A percentile compares a stretch with the other conserved stretches of the same genome.
phyloP scores from a whole-genome alignment of 53 echinoderm and acorn worm genomes.

The Stichopus horrens region DNA sequence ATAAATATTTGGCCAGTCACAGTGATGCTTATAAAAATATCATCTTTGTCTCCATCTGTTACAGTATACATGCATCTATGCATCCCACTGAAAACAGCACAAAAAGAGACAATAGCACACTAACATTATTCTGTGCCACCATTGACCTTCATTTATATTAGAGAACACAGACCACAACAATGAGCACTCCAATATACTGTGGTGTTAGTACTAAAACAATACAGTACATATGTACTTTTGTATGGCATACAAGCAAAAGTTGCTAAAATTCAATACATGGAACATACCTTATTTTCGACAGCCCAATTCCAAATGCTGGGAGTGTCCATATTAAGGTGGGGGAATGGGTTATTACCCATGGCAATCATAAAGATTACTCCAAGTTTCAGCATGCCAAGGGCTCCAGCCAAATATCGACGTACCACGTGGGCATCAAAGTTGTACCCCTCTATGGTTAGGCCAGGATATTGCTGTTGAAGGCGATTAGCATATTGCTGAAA shows the following conservation, averaged over 20 bases:
- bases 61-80: no score
- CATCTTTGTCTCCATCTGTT: no score
- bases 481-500: slow-evolving; percentile 92
- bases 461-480: slow-evolving; percentile 85
- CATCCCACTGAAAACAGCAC: no score
- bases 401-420: slow-evolving; percentile 77
- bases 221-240: no score
- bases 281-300: slow-evolving; percentile 92
- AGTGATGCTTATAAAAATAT: no score
- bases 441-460: slow-evolving; percentile 79
- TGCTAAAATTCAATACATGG: neutral
- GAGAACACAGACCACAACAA: neutral
- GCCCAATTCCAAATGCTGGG: slow-evolving; percentile 85
- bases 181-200: neutral
- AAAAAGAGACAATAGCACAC: no score
- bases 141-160: neutral
- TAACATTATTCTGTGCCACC: neutral
- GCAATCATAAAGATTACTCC: slow-evolving; percentile 73
- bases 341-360: slow-evolving; percentile 84
- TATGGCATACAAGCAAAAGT: neutral
- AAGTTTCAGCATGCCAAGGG: slow-evolving; percentile 71
- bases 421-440: slow-evolving; percentile 89
- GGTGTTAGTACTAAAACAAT: no score
- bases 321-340: slow-evolving; percentile 72
- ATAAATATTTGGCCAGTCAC: no score